Base-by-base conservation (phyloP, 2,113 vertebrate genomes). In the Cebidichthys violaceus region DNA sequence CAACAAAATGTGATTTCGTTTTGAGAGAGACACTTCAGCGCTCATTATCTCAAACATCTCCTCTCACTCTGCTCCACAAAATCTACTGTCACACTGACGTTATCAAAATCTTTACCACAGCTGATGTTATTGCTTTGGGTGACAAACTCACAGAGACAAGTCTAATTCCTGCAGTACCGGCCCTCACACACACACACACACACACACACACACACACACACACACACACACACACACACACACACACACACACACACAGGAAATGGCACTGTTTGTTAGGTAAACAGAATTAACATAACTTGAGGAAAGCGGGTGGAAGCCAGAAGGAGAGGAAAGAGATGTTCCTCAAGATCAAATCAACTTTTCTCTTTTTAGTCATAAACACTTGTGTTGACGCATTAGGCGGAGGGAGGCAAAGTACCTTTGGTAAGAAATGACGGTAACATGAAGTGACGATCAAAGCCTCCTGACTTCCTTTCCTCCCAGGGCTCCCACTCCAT, bases 391-490 rank as follows among this genome's bases (percentile, higher is more conserved):
- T 64, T 70, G 31, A 61, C 2, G 35, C 17, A 17, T 31, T 17
- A 75, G 64, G 47, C 57, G 83, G 64, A 81, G 71, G n/a, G 31
- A 62, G 64, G 76, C 59, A 87, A 73, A 90, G 70, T 66, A 77
- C 27, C 67, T 84, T 88, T 83, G 60, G 70, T 86, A 62, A 68
- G n/a, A 80, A 75, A 69, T 80, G 86, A 89, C 47, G 31, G n/a
- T 82, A 85, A 85, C 82, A 82, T 82, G 74, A 86, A 75, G 71
- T 75, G 70, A 87, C 66, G 81, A 90, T 89, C 75, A 88, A 86
- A 92, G 77, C 69, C 14, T 80, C 72, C 84, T 67, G 47, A 54
- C 61, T 85, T 29, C 39, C 5, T 78, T 74, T 84, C 31, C 74
- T 85, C 67, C 55, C 20, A 70, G 64, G 68, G 83, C 75, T 86